Evolutionary conservation across 2,113 vertebrate species (phyloP), one percentile per base, ranked within the genome.

Genomic region (Zapus hudsonius): DNA sequence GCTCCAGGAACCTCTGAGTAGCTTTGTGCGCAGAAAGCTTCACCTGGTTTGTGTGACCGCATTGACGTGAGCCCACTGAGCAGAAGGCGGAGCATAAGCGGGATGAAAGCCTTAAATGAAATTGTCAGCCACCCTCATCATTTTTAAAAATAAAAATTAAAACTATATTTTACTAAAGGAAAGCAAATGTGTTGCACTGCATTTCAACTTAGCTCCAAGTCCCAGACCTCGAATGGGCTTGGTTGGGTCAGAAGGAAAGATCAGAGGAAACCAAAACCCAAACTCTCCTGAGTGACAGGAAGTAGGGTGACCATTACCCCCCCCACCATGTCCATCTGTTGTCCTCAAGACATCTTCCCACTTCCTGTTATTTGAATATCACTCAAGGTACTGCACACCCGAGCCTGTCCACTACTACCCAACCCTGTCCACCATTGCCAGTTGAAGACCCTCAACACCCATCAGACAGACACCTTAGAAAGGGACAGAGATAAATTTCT

Each of bases 361-460:
- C 23, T 12, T 7, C 2, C 1, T 25, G 42, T 0, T 5, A n/a
- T 33, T 42, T 63, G 63, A 42, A 42, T 31, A 63, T 33, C 61
- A 29, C 73, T 25, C 29, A 10, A 59, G 61, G 38, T 22, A 7
- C 63, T 25, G 23, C 25, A 29, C 27, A 10, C 17, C 29, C 13
- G 13, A 38, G 2, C 5, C 40, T 20, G 16, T 40, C 40, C n/a
- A 17, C 27, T 3, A 40, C 9, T 8, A 57, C 20, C 15, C 20
- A 16, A 59, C 20, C n/a, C n/a, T n/a, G n/a, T 22, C 16, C n/a
- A 8, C 52, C 5, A 1, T 0, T 1, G 27, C 16, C 3, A 8
- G 31, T 2, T 3, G 80, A 19, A 33, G 67, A 19, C 11, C 33
- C n/a, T 0, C n/a, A 20, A 40, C 0, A 1, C 67, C 59, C 22